Conservation (phyloP, 2,797 vertebrate species). For the Leptatherina wallacei region DNA sequence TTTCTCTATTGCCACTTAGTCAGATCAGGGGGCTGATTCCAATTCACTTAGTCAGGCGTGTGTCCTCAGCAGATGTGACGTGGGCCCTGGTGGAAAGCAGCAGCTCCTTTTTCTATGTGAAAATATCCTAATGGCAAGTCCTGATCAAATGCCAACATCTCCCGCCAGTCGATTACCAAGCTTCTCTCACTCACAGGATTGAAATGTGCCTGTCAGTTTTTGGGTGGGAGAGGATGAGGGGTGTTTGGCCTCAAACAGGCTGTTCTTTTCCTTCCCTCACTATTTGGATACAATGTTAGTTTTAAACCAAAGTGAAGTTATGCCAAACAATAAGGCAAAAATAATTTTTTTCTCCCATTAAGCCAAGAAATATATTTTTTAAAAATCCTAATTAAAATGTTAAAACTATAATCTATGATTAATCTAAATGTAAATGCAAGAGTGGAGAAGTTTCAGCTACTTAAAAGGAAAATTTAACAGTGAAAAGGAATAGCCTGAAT, state of each 20-base stretch:
- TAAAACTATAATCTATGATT: slow-evolving; percentile 1
- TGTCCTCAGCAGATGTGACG: slow-evolving; percentile 78
- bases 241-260: slow-evolving; percentile 63
- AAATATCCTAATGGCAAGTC: slow-evolving; percentile 64
- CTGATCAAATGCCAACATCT: slow-evolving; percentile 68
- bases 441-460: slow-evolving; percentile 1
- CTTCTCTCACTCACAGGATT: slow-evolving; percentile 74
- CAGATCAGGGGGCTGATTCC: slow-evolving; percentile 59
- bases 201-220: slow-evolving; percentile 80
- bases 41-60: slow-evolving; percentile 61
- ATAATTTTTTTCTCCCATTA: slow-evolving; percentile 6
- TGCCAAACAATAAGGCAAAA: slow-evolving; percentile 37
- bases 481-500: not conserved
- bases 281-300: slow-evolving; percentile 49
- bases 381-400: not conserved
- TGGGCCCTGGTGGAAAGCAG: slow-evolving; percentile 71
- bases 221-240: slow-evolving; percentile 60
- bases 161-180: slow-evolving; percentile 59
- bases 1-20: slow-evolving; percentile 38
- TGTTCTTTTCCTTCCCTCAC: slow-evolving; percentile 63
- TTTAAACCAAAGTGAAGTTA: slow-evolving; percentile 43
- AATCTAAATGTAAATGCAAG: not conserved
- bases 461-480: not conserved
- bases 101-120: slow-evolving; percentile 64
- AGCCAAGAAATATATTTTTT: not conserved